Percentiles rank a stretch among this genome's conserved stretches.
These are phyloP conservation scores for Cacajao melanocephalus DNA, from an alignment of 2,797 vertebrate genomes.

Conservation along the genomic window DNA sequence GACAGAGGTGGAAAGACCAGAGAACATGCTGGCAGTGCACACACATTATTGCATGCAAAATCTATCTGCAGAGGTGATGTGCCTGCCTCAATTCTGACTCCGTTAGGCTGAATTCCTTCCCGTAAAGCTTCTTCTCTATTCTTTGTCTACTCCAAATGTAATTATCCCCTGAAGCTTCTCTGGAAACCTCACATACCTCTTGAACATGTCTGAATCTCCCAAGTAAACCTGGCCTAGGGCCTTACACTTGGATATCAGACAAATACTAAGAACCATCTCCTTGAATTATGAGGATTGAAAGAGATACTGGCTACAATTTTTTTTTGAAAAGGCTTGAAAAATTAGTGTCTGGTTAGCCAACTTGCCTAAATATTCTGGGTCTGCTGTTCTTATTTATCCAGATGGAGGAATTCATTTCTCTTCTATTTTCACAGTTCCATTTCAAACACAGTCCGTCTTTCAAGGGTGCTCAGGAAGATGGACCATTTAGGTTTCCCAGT, in stretches of 20 bases:
- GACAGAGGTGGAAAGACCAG: not conserved
- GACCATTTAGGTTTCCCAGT: not conserved
- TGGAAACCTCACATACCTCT: not conserved
- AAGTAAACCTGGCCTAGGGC: not conserved
- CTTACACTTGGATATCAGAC: not conserved
- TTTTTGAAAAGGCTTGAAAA: constrained; percentile 9
- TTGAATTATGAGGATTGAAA: not conserved
- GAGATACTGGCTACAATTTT: not conserved
- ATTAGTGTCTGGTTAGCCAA: not conserved
- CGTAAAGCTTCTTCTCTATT: not conserved
- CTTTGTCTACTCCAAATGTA: not conserved
- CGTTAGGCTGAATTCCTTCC: not conserved
- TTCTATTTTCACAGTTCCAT: not conserved
- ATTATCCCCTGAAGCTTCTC: not conserved
- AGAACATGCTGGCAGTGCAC: not conserved
- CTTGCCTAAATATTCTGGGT: not conserved
- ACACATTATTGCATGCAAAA: not conserved
- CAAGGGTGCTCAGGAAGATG: not conserved
- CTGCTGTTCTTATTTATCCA: not conserved
- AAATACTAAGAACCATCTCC: not conserved
- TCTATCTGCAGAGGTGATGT: not conserved
- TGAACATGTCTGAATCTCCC: not conserved
- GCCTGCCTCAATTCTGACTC: not conserved
- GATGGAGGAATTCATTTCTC: not conserved
- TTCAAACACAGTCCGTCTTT: not conserved